A percentile compares a stretch with the other conserved stretches of the same genome.
Conservation (phyloP, 2,797 vertebrate species). For the Rhinatrema bivittatum region DNA sequence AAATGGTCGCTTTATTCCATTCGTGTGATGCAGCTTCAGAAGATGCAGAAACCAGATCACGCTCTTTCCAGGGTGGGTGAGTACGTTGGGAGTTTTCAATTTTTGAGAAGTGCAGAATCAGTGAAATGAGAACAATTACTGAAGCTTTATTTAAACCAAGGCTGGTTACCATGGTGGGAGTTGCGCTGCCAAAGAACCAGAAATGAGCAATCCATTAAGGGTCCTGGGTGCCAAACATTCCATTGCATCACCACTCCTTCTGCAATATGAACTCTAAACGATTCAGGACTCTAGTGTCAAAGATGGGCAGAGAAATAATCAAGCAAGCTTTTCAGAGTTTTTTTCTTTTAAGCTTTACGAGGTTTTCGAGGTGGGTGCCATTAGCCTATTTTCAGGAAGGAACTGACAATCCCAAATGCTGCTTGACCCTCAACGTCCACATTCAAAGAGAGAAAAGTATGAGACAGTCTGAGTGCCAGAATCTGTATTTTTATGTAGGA, state of each 20-base stretch:
- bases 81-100: slow-evolving; percentile 1
- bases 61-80: slow-evolving; percentile 1
- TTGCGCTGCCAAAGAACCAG: slow-evolving; percentile 7
- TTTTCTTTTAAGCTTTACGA: no score
- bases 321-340: slow-evolving; percentile 18
- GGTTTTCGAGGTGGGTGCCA: no score
- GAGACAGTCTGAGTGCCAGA: no score
- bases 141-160: slow-evolving; percentile 14
- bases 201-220: slow-evolving; percentile 3
- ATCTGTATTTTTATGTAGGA: no score
- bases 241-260: neutral
- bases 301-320: slow-evolving; percentile 12
- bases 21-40: neutral
- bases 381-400: no score
- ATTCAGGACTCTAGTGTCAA: slow-evolving; percentile 14
- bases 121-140: slow-evolving; percentile 5
- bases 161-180: neutral
- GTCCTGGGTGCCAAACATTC: neutral
- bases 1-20: no score
- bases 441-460: no score
- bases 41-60: neutral
- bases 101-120: slow-evolving; percentile 10
- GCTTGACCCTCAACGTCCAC: no score
- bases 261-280: neutral
- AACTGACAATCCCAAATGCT: no score